Evolutionary conservation across 2,888 invertebrate genomes (phyloP), one percentile per base, ranked within the genome.

Genomic region (Cryptophagus acutangulus): DNA sequence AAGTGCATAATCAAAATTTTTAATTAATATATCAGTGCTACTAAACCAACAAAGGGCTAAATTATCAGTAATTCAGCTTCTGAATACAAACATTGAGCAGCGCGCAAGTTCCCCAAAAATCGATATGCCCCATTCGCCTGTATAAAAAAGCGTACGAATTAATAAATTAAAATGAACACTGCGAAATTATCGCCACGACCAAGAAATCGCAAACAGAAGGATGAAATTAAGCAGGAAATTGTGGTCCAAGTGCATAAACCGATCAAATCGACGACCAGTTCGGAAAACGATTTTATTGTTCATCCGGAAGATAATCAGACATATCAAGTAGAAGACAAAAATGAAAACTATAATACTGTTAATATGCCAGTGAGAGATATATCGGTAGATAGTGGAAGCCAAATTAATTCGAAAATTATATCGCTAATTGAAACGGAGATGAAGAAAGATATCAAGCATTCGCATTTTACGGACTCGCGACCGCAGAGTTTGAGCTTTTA

Each of bases 381-480:
- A 46, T 50, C 50, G 2, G 46, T 16, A 12, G 78, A 77, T 47
- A 71, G 72, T 1, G 78, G 79, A 54, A 57, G 75, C 15, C 77
- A 78, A 31, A 79, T 79, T 25, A 79, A 78, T 49, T 60, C 67
- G 9, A 70, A 70, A 53, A 70, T 70, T 30, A 44, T 69, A 34
- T 63, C 63, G 10, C 52, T 70, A 17, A 69, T 69, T 17, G 70
- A 70, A 46, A 63, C 65, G 1, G 70, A 70, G 52, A 70, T 70
- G 61, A 63, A 63, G 38, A 57, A 66, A 35, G 69, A 69, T 45
- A 60, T 65, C n/a, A 68, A 65, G 42, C 67, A 68, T 50, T 60
- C 65, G 2, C 70, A 70, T 48, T 70, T 70, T 41, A 69, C 68
- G 1, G 70, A 70, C 44, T 69, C 70, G 6, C 55, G 71, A 12